Percentiles rank a stretch among this genome's conserved stretches.
phyloP scores from a whole-genome alignment of 2,113 vertebrate species.

The Progne subis region DNA sequence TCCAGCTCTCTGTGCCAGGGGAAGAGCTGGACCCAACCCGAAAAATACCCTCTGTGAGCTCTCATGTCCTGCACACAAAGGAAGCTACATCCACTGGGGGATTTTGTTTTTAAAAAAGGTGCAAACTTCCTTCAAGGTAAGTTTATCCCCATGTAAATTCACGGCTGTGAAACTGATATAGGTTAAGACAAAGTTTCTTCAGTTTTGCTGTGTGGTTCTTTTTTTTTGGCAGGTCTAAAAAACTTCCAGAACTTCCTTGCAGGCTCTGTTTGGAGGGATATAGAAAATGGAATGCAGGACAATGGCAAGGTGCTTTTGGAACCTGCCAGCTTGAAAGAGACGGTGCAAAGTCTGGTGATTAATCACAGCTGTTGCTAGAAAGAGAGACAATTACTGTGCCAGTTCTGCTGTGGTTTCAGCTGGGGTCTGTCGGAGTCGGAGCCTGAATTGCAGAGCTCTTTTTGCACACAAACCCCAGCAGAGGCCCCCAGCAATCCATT shows the following conservation, averaged over 20 bases:
- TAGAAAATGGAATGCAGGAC: not conserved
- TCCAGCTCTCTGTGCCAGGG: not conserved
- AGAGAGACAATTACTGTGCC: not conserved
- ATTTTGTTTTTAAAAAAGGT: not conserved
- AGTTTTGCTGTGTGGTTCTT: not conserved
- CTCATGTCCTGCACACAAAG: not conserved
- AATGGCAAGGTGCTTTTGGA: not conserved
- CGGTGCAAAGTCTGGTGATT: not conserved
- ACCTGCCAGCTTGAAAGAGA: not conserved
- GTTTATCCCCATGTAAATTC: not conserved
- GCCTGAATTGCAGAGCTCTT: not conserved
- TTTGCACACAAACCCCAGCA: conserved; percentile 51
- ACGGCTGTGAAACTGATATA: not conserved
- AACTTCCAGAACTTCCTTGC: not conserved
- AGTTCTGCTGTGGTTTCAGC: not conserved
- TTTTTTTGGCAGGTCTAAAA: not conserved
- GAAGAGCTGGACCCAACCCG: not conserved
- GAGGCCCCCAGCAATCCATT: conserved; percentile 51
- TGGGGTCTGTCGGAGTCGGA: not conserved
- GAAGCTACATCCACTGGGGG: not conserved
- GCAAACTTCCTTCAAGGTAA: not conserved
- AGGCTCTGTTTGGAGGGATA: not conserved
- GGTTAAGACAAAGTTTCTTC: not conserved
- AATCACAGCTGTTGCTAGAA: not conserved
- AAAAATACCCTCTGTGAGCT: not conserved